Evolutionary conservation across 2,797 vertebrate genomes (phyloP), one percentile per base, ranked within the genome.

Genomic region (Sphaeramia orbicularis): DNA sequence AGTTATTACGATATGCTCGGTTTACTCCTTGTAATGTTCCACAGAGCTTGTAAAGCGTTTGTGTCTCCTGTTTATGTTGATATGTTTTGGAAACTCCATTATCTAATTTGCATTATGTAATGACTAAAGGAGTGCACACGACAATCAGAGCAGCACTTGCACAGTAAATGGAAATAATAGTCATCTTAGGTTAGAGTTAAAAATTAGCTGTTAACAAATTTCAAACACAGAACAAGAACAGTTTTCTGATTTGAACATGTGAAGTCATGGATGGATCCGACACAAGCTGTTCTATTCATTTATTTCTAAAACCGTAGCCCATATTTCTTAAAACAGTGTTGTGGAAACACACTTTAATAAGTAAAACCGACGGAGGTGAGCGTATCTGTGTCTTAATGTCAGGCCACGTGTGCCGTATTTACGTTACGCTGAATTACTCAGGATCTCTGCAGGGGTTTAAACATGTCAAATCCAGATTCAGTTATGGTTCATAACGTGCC

Each of bases 251-350:
- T 4, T 21, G 19, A 21, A 21, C 19, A 21, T 21, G 21, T 21
- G 19, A 19, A 21, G 19, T 21, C 2, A 21, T 21, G 19, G 19
- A 21, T 4, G 19, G 19, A 21, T 21, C 19, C 19, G 21, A 21
- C 19, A 21, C 55, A 45, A 40, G 52, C 18, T 42, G 21, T 71
- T 65, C 58, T 53, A 48, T 50, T 52, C 52, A 9, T 71, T 64
- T 69, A 67, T 71, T 85, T 69, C 53, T 13, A 81, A 81, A 87
- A 71, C 6, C 35, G 1, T 64, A 66, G 77, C 67, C 56, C 13
- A 2, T 60, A 52, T 78, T 65, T 61, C 8, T 0, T 62, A 66
- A 65, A 48, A 73, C 61, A 27, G 8, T 21, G 56, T 43, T 65
- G 55, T 72, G 73, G 71, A 81, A 81, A 81, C 48, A 32, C 2